Base-by-base conservation (phyloP, 92 coral and sea anemone species). In the Pocillopora meandrina region DNA sequence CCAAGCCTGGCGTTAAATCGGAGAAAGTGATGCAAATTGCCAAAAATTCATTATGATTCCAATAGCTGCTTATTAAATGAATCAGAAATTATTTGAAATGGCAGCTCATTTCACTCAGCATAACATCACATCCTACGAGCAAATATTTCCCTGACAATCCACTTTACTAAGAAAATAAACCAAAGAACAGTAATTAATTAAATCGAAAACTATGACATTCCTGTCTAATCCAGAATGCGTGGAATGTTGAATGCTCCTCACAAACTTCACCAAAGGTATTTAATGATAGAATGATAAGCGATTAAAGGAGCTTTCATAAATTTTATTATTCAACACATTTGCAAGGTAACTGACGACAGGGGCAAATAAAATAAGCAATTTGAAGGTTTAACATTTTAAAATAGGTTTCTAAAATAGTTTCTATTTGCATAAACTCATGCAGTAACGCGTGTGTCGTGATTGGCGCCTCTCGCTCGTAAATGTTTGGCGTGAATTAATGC, bases 161-260 rank as follows among this genome's bases (percentile, higher is more conserved):
- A 33, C 67, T 42, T 79, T 79, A 61, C 69, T 20, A 64, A 65
- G 67, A 33, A 79, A 49, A 49, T 73, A 78, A 79, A 52, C 33
- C 34, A 21, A 36, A 58, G 81, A 49, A 79, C 61, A 35, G 17
- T 16, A 65, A 17, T 79, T 49, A 80, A 67, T 67, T 12, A 16
- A 55, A 64, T 80, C 33, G 34, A 67, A 56, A 57, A 17, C 61
- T 31, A 12, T 81, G 68, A 70, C 75, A 56, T 36, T 17, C 67
- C 16, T 81, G 20, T 81, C 58, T n/a, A 9, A 57, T 71, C 33
- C 42, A 66, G 85, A 57, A 81, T 81, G 63, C 47, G 7, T n/a
- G 63, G 60, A 58, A 81, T 71, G 66, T 13, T 59, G 70, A n/a
- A 65, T 6, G n/a, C 19, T 1, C 14, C 23, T 19, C 9, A 70